phyloP scores from a whole-genome alignment of 1,140 invertebrate species.

The Euglossa dilemma region DNA sequence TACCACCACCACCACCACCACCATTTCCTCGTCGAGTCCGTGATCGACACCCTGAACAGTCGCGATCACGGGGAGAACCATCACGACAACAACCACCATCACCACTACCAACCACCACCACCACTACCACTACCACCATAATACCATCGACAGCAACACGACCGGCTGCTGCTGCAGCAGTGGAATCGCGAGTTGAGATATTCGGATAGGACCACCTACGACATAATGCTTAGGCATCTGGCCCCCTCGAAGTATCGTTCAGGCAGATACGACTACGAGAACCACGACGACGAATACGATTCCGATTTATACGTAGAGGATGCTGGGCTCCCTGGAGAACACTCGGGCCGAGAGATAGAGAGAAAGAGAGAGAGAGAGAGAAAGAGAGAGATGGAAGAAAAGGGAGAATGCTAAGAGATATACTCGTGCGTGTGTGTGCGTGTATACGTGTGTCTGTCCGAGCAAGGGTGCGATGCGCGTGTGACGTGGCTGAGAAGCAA shows the following conservation, averaged over 20 bases:
- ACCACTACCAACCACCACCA: not conserved
- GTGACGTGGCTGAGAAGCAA: not conserved
- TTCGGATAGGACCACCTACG: not conserved
- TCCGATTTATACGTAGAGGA: constrained; percentile 26
- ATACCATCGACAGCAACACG: constrained; percentile 7
- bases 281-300: constrained; percentile 40
- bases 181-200: constrained; percentile 20
- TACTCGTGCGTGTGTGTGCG: constrained; percentile 11
- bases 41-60: constrained; percentile 22
- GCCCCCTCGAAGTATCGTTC: constrained; percentile 39
- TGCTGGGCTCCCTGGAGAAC: constrained; percentile 63
- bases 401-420: not conserved
- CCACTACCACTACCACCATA: too few species aligned
- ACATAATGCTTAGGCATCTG: not conserved
- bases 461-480: not conserved
- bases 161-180: constrained; percentile 20
- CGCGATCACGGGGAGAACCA: constrained; percentile 12
- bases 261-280: constrained; percentile 36
- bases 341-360: constrained; percentile 46
- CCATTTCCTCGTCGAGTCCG: constrained; percentile 53
- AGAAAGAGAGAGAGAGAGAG: constrained; percentile 36
- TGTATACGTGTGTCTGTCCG: not conserved
- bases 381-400: constrained; percentile 38
- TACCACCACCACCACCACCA: constrained; percentile 27
- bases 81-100: not conserved